Conservation (phyloP, 2,797 vertebrate species). For the Denticeps clupeoides region DNA sequence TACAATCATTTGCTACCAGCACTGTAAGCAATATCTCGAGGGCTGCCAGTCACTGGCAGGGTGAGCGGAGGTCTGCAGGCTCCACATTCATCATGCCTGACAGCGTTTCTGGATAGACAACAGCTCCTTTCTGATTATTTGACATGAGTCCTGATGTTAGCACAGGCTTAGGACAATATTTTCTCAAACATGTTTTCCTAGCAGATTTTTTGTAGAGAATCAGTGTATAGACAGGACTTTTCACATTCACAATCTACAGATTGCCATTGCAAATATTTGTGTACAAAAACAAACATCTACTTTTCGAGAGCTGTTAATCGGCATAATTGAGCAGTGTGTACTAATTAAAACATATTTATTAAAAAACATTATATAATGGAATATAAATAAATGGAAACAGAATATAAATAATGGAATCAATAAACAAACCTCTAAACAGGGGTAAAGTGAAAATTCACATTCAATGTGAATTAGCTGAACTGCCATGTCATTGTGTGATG, state of each 20-base stretch:
- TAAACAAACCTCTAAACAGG: too few species aligned
- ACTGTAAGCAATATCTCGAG: conserved; percentile 27
- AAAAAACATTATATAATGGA: too few species aligned
- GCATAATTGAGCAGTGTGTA: too few species aligned
- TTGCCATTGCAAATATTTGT: not conserved
- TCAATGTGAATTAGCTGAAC: too few species aligned
- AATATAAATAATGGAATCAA: too few species aligned
- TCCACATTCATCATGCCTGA: conserved; percentile 36
- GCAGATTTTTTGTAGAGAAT: not conserved
- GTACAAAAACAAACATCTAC: too few species aligned
- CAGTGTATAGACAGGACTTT: too few species aligned
- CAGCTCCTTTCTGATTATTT: conserved; percentile 25
- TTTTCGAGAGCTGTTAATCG: too few species aligned
- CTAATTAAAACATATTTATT: too few species aligned
- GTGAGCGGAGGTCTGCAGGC: conserved; percentile 21
- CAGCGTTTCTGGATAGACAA: conserved; percentile 26
- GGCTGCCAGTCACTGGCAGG: conserved; percentile 20
- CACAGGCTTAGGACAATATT: conserved; percentile 27
- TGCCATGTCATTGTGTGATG: too few species aligned
- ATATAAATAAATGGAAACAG: too few species aligned
- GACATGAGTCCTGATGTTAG: conserved; percentile 25
- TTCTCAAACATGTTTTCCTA: conserved; percentile 14
- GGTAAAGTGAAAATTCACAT: too few species aligned
- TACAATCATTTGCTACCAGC: conserved; percentile 23
- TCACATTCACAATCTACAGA: not conserved